Evolutionary conservation across 1,140 invertebrate species (phyloP), one percentile per base, ranked within the genome.

Genomic region (Drosophila navojoa): DNA sequence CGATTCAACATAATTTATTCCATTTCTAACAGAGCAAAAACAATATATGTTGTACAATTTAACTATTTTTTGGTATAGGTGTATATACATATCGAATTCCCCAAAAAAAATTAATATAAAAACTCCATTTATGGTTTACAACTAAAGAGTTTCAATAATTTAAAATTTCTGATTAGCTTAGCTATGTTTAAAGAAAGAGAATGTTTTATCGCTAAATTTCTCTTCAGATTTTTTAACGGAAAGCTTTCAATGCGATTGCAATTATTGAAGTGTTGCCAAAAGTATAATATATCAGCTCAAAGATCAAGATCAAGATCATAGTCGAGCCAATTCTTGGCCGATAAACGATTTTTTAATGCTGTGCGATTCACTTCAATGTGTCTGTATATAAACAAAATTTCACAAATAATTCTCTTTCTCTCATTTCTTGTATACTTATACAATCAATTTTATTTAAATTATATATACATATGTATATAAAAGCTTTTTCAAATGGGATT

Each of bases 241-340:
- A 45, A 59, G 42, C 55, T 25, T 25, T 22, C 13, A 9, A 15
- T 29, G 22, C 10, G 15, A 57, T 11, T 44, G 22, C 22, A 47
- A 19, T 47, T 32, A 19, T 59, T 59, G 57, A 42, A 29, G 13
- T 22, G n/a, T 16, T 47, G 57, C 57, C 57, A 59, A 13, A 10
- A 4, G 42, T 32, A 45, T 16, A 35, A 19, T 16, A 19, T 35
- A 53, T 29, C n/a, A 52, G 55, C 38, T 58, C 55, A 58, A 45
- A 42, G 35, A 38, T 38, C 35, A 38, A 27, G 42, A 59, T 59
- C 57, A 59, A 59, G 44, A n/a, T 47, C 57, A 59, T 47, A 59
- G 42, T 45, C 42, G 57, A 59, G 40, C 19, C 19, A 40, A 44
- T 40, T 55, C 16, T 55, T 54, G 52, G 15, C 1, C 49, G 49